A percentile compares a stretch with the other conserved stretches of the same genome.
phyloP scores from a whole-genome alignment of 2,113 vertebrate species.

The Pachyramphus minor region DNA sequence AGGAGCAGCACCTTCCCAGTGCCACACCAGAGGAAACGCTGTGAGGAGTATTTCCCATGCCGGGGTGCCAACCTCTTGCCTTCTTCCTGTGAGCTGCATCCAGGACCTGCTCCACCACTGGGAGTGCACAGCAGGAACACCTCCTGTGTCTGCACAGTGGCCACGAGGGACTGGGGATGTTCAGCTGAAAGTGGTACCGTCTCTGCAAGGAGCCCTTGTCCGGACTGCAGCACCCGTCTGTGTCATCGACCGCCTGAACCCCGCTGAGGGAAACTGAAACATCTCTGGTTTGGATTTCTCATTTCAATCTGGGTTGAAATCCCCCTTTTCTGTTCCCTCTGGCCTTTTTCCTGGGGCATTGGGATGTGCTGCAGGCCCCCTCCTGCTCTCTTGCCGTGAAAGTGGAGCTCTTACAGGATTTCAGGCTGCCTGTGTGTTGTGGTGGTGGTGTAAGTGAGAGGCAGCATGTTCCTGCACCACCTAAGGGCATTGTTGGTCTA shows the following conservation, averaged over 20 bases:
- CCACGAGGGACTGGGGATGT: background rate
- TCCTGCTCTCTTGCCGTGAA: background rate
- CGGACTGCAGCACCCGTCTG: rapidly evolving
- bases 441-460: background rate
- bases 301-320: background rate
- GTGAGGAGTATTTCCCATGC: rapidly evolving
- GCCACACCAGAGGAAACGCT: rapidly evolving
- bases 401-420: background rate
- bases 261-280: rapidly evolving
- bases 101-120: background rate
- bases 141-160: background rate
- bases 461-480: rapidly evolving
- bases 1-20: rapidly evolving
- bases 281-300: background rate
- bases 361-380: background rate
- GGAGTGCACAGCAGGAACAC: background rate
- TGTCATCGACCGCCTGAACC: rapidly evolving
- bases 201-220: background rate
- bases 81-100: background rate
- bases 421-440: background rate
- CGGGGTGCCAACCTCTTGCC: rapidly evolving
- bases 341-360: rapidly evolving
- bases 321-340: background rate
- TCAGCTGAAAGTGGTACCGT: background rate
- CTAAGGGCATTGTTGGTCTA: background rate